Percentiles rank a stretch among this genome's conserved stretches.
phyloP scores from a whole-genome alignment of 2,888 invertebrate species.

The Flexamia atlantica region DNA sequence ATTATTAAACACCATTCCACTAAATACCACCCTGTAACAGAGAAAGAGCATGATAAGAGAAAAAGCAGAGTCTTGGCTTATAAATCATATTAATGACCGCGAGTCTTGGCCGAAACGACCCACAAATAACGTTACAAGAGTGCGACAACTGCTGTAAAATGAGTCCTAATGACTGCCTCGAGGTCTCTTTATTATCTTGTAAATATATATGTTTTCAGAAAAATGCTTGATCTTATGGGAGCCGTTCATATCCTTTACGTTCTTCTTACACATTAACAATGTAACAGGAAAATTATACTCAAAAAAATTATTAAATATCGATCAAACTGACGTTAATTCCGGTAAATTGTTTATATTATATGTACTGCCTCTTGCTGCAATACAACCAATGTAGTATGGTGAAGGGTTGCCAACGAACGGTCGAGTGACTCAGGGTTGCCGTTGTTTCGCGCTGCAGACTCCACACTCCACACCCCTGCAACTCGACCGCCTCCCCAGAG shows the following conservation, averaged over 20 bases:
- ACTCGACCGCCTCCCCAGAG: background rate
- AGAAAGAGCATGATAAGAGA: conserved; percentile 18
- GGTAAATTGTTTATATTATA: no score
- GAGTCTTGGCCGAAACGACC: conserved; percentile 27
- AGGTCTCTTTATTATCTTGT: conserved; percentile 34
- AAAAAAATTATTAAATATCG: background rate
- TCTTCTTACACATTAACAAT: background rate
- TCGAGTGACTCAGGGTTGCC: background rate
- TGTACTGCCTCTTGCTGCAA: no score
- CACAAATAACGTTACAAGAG: conserved; percentile 33
- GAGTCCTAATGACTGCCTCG: conserved; percentile 42
- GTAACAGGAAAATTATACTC: background rate
- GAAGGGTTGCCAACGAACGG: no score
- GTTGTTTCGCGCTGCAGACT: background rate
- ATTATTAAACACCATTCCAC: background rate
- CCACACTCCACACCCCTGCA: no score
- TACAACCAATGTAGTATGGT: no score
- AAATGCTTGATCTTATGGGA: background rate
- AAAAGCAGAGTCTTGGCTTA: conserved; percentile 11
- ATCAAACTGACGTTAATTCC: no score
- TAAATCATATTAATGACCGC: conserved; percentile 34
- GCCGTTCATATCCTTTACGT: background rate
- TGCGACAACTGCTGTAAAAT: conserved; percentile 40
- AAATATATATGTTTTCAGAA: background rate
- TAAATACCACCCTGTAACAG: background rate